These are phyloP conservation scores for Philotrypesis tridentata DNA, from an alignment of 1,140 invertebrate genomes.

Conservation along the genomic window DNA sequence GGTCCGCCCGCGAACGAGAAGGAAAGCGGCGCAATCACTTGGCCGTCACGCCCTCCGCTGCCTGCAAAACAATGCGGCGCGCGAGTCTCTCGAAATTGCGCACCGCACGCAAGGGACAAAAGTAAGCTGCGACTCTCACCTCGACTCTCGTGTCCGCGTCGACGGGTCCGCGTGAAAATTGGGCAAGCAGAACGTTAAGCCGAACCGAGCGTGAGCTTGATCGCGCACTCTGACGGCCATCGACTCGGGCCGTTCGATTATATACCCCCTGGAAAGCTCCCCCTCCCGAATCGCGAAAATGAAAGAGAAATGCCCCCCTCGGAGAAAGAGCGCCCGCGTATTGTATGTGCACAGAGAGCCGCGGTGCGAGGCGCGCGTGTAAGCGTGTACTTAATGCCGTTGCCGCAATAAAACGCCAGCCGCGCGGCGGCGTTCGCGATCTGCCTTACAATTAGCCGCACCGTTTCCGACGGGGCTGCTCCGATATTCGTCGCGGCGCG, in stretches of 20 bases:
- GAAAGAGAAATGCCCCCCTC: background rate
- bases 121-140: background rate
- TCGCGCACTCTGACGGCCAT: constrained; percentile 33
- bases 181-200: background rate
- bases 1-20: background rate
- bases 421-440: background rate
- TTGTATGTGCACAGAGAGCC: too few species aligned
- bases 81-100: background rate
- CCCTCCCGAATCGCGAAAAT: background rate
- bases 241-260: constrained; percentile 6
- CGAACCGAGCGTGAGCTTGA: background rate
- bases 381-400: background rate
- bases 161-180: too few species aligned
- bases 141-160: too few species aligned
- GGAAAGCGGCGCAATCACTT: background rate
- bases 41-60: background rate
- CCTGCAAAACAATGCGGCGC: background rate
- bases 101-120: background rate
- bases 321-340: constrained; percentile 10
- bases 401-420: background rate
- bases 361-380: background rate
- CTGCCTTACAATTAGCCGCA: constrained; percentile 23
- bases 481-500: background rate
- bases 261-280: constrained; percentile 1
- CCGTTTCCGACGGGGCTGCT: background rate